phyloP scores from a whole-genome alignment of 2,888 invertebrate genomes.

The Pristionchus exspectatus region DNA sequence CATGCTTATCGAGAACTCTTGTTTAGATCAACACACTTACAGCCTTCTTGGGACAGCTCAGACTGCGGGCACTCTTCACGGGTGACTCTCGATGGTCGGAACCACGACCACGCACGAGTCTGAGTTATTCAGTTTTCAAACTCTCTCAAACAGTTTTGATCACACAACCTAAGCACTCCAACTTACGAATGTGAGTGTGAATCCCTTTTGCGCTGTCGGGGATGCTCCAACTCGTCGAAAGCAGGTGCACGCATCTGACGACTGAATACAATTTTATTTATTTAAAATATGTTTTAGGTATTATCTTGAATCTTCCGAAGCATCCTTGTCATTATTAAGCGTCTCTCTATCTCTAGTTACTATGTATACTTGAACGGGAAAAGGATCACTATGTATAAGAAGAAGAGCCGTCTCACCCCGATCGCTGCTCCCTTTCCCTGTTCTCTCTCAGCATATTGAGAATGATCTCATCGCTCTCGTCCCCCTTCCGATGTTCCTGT shows the following conservation, averaged over 20 bases:
- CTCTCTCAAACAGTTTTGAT: too few relatives aligned
- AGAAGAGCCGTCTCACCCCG: background rate
- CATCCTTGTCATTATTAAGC: too few relatives aligned
- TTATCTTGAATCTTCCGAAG: too few relatives aligned
- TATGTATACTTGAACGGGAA: background rate
- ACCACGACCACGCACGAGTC: background rate
- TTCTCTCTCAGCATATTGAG: slow-evolving; percentile 23
- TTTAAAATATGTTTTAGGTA: background rate
- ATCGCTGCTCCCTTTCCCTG: background rate
- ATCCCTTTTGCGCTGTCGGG: background rate
- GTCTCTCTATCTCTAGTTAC: background rate
- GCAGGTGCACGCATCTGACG: background rate
- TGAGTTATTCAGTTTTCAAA: background rate
- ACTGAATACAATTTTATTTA: background rate
- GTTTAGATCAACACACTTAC: background rate
- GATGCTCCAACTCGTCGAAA: slow-evolving; percentile 10
- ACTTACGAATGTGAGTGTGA: background rate
- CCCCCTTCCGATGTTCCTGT: background rate
- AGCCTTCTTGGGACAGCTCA: background rate
- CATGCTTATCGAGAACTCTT: too few relatives aligned
- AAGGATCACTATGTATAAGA: background rate
- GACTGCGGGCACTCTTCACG: background rate
- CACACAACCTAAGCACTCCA: background rate
- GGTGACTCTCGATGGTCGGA: background rate
- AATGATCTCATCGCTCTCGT: slow-evolving; percentile 1